Percentiles rank a stretch among this genome's conserved stretches.
These are phyloP conservation scores for Caenorhabditis angaria DNA, from an alignment of 2,888 invertebrate species.

Conservation along the genomic window DNA sequence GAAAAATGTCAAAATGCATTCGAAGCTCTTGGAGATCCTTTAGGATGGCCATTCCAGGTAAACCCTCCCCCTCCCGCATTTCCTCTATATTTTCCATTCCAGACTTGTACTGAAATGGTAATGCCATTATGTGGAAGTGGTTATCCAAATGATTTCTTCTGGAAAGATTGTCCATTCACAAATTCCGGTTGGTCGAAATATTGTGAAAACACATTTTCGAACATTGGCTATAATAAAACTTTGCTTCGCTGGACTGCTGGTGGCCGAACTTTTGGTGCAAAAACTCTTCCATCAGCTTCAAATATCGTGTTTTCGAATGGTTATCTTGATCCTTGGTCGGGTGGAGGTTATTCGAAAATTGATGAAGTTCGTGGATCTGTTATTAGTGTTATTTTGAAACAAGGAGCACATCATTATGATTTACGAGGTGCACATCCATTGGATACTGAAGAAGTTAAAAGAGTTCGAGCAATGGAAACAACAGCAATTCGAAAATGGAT, in stretches of 20 bases:
- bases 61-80: slow-evolving; percentile 10
- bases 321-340: slow-evolving; percentile 75
- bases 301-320: slow-evolving; percentile 78
- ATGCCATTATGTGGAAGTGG: slow-evolving; percentile 90
- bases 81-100: slow-evolving; percentile 57
- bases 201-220: slow-evolving; percentile 78
- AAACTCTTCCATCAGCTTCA: slow-evolving; percentile 76
- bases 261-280: slow-evolving; percentile 80
- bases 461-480: slow-evolving; percentile 58
- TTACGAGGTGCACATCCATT: slow-evolving; percentile 73
- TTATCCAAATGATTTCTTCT: slow-evolving; percentile 68
- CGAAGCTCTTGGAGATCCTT: slow-evolving; percentile 60
- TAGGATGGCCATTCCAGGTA: slow-evolving; percentile 68
- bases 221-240: slow-evolving; percentile 75
- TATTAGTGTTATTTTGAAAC: slow-evolving; percentile 73
- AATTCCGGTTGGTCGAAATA: slow-evolving; percentile 72
- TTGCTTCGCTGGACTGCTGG: slow-evolving; percentile 76
- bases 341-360: slow-evolving; percentile 72
- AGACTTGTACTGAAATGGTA: slow-evolving; percentile 95
- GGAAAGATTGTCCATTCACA: slow-evolving; percentile 63
- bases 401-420: slow-evolving; percentile 76
- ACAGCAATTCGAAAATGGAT: slow-evolving; percentile 60
- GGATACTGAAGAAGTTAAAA: slow-evolving; percentile 73
- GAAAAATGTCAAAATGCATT: slow-evolving; percentile 51
- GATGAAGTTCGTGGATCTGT: slow-evolving; percentile 60